Evolutionary conservation across 2,113 vertebrate genomes (phyloP).

Genomic region (Gambusia affinis): DNA sequence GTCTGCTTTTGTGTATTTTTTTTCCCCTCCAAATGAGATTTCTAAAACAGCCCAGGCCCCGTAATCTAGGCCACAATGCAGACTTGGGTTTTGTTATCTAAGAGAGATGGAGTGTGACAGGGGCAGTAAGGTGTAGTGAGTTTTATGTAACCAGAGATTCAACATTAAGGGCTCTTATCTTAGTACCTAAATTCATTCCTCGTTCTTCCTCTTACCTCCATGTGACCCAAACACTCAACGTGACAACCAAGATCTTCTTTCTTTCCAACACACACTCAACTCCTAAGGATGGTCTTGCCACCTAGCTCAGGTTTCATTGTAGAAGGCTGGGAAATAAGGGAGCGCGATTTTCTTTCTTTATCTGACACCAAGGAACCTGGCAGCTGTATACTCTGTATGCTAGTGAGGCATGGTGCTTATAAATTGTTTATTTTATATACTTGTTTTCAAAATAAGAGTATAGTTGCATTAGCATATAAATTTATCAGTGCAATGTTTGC

Average conservation of each 20-base stretch:
- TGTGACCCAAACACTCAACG: conserved; percentile 14
- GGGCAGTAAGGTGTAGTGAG: conserved; percentile 10
- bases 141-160: conserved; percentile 51
- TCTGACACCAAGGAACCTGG: conserved; percentile 37
- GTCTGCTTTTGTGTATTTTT: background rate
- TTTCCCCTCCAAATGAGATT: background rate
- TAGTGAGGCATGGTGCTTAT: background rate
- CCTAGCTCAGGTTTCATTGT: conserved; percentile 9
- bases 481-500: background rate
- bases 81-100: conserved; percentile 17
- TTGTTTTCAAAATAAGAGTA: background rate
- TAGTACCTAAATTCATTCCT: conserved; percentile 20
- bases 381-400: conserved; percentile 1
- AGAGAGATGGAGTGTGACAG: conserved; percentile 13
- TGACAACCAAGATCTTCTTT: conserved; percentile 12
- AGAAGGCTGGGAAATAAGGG: conserved; percentile 7
- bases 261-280: background rate
- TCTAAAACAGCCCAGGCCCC: conserved; percentile 16
- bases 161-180: conserved; percentile 26
- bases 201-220: conserved; percentile 9
- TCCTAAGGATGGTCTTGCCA: background rate
- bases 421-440: background rate
- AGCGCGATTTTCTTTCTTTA: background rate
- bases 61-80: conserved; percentile 31
- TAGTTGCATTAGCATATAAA: background rate